Percentiles rank a stretch among this genome's conserved stretches.
These are phyloP conservation scores for Caligus rogercresseyi DNA, from an alignment of 1,140 invertebrate genomes.

Conservation along the genomic window DNA sequence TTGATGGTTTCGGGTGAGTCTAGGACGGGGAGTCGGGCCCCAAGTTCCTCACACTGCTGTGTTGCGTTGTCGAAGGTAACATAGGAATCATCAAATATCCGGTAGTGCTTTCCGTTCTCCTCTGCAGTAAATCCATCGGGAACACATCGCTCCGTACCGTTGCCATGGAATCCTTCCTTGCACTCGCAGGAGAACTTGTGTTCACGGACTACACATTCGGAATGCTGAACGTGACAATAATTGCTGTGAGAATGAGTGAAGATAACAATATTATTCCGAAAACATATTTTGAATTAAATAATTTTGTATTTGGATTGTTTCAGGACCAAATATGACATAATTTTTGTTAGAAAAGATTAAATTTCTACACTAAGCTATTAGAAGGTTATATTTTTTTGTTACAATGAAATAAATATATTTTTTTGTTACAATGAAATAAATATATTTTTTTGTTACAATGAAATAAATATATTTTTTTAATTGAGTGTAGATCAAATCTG, in stretches of 20 bases:
- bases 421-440: too few species aligned
- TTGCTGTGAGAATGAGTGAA: neutral
- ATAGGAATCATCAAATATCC: constrained; percentile 18
- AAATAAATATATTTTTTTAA: too few species aligned
- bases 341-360: too few species aligned
- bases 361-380: too few species aligned
- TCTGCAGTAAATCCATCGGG: constrained; percentile 15
- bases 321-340: too few species aligned
- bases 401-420: too few species aligned
- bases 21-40: constrained; percentile 16
- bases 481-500: too few species aligned
- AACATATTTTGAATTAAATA: too few species aligned
- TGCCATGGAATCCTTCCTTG: constrained; percentile 19
- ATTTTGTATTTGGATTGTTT: too few species aligned
- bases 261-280: too few species aligned
- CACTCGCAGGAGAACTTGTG: constrained; percentile 10
- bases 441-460: too few species aligned
- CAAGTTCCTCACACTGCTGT: constrained; percentile 14
- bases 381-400: too few species aligned
- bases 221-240: constrained; percentile 12
- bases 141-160: constrained; percentile 14
- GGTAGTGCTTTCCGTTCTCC: constrained; percentile 15
- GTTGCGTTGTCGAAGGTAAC: constrained; percentile 17
- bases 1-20: constrained; percentile 12
- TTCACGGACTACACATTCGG: constrained; percentile 9